Evolutionary conservation across 2,113 vertebrate species (phyloP).

Genomic region (Onychostruthus taczanowskii): DNA sequence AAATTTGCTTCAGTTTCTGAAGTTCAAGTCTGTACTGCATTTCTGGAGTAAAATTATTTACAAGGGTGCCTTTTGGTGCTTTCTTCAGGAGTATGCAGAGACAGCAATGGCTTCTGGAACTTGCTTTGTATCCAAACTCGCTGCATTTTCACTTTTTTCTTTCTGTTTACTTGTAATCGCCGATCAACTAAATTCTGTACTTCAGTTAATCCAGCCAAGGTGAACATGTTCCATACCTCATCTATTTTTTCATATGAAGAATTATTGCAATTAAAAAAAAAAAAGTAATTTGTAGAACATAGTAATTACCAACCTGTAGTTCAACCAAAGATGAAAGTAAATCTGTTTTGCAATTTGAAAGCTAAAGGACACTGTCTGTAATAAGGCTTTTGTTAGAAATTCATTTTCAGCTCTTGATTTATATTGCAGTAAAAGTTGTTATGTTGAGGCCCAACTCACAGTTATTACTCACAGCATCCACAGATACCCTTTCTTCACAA

Average conservation of each 20-base stretch:
- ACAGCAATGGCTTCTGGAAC: slow-evolving; percentile 78
- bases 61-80: not conserved
- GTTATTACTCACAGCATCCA: not conserved
- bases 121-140: slow-evolving; percentile 95
- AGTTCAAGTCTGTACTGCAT: not conserved
- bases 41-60: not conserved
- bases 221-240: slow-evolving; percentile 84
- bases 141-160: slow-evolving; percentile 87
- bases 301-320: not conserved
- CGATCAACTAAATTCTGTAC: slow-evolving; percentile 89
- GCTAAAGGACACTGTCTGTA: not conserved
- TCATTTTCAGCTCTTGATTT: not conserved
- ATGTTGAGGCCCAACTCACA: not conserved
- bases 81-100: slow-evolving; percentile 34
- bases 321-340: not conserved
- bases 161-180: slow-evolving; percentile 91
- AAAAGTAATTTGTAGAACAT: not conserved
- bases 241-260: slow-evolving; percentile 72
- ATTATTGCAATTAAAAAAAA: not conserved
- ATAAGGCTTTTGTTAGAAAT: not conserved
- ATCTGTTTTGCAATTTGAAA: not conserved
- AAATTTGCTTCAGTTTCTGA: not conserved
- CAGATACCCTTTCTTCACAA: not conserved
- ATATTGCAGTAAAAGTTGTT: not conserved
- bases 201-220: slow-evolving; percentile 84